phyloP scores from a whole-genome alignment of 2,797 vertebrate species.

The Antrozous pallidus region DNA sequence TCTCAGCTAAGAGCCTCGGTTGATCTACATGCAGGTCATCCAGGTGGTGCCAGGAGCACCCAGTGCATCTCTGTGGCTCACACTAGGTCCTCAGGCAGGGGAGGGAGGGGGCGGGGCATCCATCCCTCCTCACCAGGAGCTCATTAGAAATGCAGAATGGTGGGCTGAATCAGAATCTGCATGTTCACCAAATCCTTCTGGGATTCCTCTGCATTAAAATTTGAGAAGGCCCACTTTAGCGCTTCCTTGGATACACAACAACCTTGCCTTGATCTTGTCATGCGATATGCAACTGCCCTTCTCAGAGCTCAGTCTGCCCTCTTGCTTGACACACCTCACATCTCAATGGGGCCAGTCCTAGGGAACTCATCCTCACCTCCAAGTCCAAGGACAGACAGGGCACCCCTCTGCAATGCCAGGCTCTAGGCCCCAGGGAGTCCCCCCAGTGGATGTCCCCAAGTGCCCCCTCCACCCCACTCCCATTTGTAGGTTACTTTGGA shows the following conservation, averaged over 20 bases:
- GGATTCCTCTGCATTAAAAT: background rate
- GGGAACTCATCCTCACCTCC: background rate
- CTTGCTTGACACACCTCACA: too few species aligned
- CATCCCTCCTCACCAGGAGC: accelerated
- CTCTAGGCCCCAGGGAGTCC: background rate
- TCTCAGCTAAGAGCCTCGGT: accelerated
- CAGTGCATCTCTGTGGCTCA: background rate
- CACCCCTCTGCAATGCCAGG: accelerated
- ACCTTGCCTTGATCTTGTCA: background rate
- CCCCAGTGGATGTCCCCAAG: accelerated
- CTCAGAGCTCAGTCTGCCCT: background rate
- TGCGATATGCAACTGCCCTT: accelerated
- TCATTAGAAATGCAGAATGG: background rate
- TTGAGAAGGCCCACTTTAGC: background rate
- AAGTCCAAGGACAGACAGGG: background rate
- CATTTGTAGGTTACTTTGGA: background rate
- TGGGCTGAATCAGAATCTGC: background rate
- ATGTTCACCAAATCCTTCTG: background rate
- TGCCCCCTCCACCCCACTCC: accelerated
- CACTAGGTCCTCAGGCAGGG: accelerated
- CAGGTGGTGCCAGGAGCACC: accelerated
- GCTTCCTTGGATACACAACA: background rate
- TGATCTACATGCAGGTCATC: accelerated
- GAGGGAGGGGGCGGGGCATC: accelerated
- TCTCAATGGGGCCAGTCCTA: accelerated